Base-by-base conservation (phyloP, 2,888 invertebrate species). In the Neelides folsomi region DNA sequence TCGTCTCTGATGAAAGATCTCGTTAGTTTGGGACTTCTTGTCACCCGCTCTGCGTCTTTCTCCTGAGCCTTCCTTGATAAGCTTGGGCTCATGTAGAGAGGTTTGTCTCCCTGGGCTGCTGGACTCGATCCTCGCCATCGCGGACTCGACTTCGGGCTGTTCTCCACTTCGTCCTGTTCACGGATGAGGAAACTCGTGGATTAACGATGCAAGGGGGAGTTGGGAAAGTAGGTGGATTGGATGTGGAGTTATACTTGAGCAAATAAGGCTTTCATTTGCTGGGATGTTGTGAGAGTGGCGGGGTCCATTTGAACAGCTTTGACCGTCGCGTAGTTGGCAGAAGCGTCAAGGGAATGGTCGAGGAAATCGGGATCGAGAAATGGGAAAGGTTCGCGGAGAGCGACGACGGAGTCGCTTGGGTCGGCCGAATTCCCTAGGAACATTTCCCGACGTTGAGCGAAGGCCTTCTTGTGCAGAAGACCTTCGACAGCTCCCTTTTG, bases 271-370 rank as follows among this genome's bases (percentile, higher is more conserved):
- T 39, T 16, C 47, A 47, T 27, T 41, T 51, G 34, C 35, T 51
- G 27, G 7, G 27, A 27, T 7, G 27, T 27, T 50, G 47, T 39
- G 59, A 40, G 47, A 52, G 36, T 49, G 44, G 20, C 44, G 51
- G 13, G 53, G 57, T 51, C 55, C 38, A 49, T 43, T 43, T 50
- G 49, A 27, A 60, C 62, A 8, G 58, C 58, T 54, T 65, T 66
- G 36, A 66, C 64, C 8, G 65, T 66, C 3, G 60, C 63, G 48
- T 60, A 58, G 44, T 63, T 65, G 16, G 64, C 60, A 42, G 59
- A 60, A 3, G 65, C 65, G 12, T 63, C 60, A 13, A 66, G 52
- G 13, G 66, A 66, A 47, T 66, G 65, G 43, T 61, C 63, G 36
- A 27, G n/a, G 41, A 49, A 39, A 39, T 39, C 13, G 19, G 10